Evolutionary conservation across 1,140 invertebrate genomes (phyloP).

Genomic region (Cephus cinctus): DNA sequence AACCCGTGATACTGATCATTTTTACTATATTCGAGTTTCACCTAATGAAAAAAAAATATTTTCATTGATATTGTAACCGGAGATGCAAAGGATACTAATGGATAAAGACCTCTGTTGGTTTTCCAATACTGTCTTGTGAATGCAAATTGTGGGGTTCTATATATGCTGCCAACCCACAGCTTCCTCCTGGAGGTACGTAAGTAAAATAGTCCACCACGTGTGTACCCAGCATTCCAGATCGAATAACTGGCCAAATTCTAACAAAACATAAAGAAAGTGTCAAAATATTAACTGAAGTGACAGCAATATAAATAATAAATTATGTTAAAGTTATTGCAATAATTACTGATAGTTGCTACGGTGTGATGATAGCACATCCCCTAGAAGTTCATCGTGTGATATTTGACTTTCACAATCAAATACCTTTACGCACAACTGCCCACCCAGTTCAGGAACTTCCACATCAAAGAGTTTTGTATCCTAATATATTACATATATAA

Average conservation of each 20-base stretch:
- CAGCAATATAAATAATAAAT: no score
- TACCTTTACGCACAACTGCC: constrained; percentile 45
- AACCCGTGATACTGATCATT: constrained; percentile 36
- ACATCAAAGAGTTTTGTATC: constrained; percentile 33
- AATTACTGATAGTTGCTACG: constrained; percentile 56
- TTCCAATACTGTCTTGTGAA: no score
- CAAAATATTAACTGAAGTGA: no score
- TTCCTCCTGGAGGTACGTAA: constrained; percentile 53
- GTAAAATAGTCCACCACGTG: constrained; percentile 55
- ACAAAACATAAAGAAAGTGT: constrained; percentile 15
- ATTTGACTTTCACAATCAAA: constrained; percentile 53
- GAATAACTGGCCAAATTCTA: constrained; percentile 48
- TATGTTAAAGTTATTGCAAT: constrained; percentile 11
- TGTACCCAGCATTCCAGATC: constrained; percentile 48
- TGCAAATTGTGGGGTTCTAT: constrained; percentile 36
- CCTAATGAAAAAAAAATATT: constrained; percentile 30
- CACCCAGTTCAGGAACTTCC: constrained; percentile 52
- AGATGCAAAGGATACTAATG: constrained; percentile 9
- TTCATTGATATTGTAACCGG: constrained; percentile 7
- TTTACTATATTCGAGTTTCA: constrained; percentile 47
- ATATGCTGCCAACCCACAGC: constrained; percentile 47
- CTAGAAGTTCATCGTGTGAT: constrained; percentile 42
- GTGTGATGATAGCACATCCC: constrained; percentile 50
- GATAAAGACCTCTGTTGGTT: constrained; percentile 38
- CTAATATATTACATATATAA: no score